phyloP scores from a whole-genome alignment of 2,113 vertebrate species.

The Heloderma charlesbogerti region DNA sequence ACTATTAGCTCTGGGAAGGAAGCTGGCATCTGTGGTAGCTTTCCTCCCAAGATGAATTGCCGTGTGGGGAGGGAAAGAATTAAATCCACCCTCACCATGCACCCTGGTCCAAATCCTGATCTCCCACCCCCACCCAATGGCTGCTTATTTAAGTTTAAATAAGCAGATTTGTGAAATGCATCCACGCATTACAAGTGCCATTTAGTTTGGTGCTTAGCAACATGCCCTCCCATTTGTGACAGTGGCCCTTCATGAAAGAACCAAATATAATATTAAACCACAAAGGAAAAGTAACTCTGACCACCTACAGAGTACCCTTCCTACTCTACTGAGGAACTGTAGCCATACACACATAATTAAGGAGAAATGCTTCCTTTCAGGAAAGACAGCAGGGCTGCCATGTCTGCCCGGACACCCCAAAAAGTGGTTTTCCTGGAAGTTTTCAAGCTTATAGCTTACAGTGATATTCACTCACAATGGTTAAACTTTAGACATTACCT shows the following conservation, averaged over 20 bases:
- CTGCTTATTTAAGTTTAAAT: neutral
- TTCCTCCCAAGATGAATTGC: neutral
- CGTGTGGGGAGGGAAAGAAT: neutral
- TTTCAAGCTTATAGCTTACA: neutral
- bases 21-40: neutral
- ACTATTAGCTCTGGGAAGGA: neutral
- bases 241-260: neutral
- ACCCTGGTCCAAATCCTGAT: neutral
- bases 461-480: neutral
- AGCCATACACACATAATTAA: neutral
- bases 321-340: neutral
- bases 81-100: neutral
- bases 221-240: neutral
- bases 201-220: neutral
- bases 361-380: neutral
- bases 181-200: neutral
- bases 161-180: neutral
- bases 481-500: neutral
- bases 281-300: neutral
- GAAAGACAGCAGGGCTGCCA: neutral
- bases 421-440: neutral
- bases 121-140: accelerated
- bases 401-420: too few relatives aligned
- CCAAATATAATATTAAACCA: neutral
- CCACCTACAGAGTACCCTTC: too few relatives aligned